Evolutionary conservation across 2,797 vertebrate genomes (phyloP).

Genomic region (Eulemur coronatus): DNA sequence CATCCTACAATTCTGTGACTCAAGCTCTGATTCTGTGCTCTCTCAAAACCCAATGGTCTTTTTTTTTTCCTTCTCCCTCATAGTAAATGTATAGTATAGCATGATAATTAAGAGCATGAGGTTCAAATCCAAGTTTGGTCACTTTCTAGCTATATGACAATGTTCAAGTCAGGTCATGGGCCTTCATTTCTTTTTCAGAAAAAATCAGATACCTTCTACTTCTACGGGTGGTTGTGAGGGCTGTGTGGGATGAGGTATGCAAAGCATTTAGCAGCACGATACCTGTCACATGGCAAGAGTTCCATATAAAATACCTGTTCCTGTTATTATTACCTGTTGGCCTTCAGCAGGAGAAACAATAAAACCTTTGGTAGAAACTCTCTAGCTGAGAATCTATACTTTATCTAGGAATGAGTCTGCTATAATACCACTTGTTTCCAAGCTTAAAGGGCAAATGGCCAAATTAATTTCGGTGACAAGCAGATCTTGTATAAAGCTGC

Average conservation of each 20-base stretch:
- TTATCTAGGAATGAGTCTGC: slow-evolving; percentile 51
- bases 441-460: slow-evolving; percentile 54
- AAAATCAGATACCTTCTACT: background rate
- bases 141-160: background rate
- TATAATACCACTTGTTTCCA: slow-evolving; percentile 44
- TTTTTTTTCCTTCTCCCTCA: background rate
- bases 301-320: background rate
- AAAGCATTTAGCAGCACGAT: background rate
- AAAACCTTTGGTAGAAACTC: background rate
- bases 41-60: background rate
- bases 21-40: background rate
- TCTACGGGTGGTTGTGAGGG: background rate
- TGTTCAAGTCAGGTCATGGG: background rate
- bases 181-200: background rate
- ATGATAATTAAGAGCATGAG: slow-evolving; percentile 9
- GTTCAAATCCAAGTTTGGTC: background rate
- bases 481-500: slow-evolving; percentile 57
- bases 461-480: slow-evolving; percentile 70
- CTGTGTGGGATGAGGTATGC: background rate
- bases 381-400: background rate
- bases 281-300: background rate
- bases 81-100: background rate
- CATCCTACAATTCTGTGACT: slow-evolving; percentile 5
- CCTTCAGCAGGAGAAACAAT: background rate
- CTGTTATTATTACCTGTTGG: slow-evolving; percentile 25